Conservation (phyloP, 2,113 vertebrate species). For the Dicrurus megarhynchus region DNA sequence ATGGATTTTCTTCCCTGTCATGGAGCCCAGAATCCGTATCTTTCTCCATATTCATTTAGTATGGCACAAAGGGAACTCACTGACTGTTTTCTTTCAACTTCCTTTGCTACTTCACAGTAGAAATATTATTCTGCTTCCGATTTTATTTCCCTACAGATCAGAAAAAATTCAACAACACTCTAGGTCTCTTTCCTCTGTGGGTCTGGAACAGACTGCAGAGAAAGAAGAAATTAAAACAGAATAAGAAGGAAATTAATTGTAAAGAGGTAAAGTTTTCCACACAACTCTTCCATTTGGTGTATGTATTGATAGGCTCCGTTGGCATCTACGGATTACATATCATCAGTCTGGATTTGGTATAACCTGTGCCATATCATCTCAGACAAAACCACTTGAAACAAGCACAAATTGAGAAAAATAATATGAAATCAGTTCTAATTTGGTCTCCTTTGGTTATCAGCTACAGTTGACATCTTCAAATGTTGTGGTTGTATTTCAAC, state of each 20-base stretch:
- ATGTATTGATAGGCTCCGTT: conserved; percentile 30
- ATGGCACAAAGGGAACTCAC: conserved; percentile 50
- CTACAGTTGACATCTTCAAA: conserved; percentile 52
- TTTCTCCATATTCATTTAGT: conserved; percentile 72
- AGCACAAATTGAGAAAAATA: conserved; percentile 63
- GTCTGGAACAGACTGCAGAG: neutral
- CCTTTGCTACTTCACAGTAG: conserved; percentile 4
- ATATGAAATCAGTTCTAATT: conserved; percentile 63
- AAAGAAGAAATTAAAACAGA: neutral
- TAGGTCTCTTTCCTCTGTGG: neutral
- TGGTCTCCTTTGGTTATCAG: conserved; percentile 60
- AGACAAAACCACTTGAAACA: conserved; percentile 68
- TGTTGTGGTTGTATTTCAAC: conserved; percentile 46
- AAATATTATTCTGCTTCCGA: neutral
- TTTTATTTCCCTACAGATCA: neutral
- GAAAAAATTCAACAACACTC: neutral
- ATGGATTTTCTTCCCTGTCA: conserved; percentile 76
- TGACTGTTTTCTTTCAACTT: neutral
- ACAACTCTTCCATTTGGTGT: conserved; percentile 18
- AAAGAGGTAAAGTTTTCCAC: conserved; percentile 36
- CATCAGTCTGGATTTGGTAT: conserved; percentile 60
- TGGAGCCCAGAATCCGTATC: conserved; percentile 78
- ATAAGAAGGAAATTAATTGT: neutral
- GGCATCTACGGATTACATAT: conserved; percentile 52
- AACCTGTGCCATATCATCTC: conserved; percentile 52